phyloP scores from a whole-genome alignment of 2,888 invertebrate genomes.

The Phymatocera aterrima region DNA sequence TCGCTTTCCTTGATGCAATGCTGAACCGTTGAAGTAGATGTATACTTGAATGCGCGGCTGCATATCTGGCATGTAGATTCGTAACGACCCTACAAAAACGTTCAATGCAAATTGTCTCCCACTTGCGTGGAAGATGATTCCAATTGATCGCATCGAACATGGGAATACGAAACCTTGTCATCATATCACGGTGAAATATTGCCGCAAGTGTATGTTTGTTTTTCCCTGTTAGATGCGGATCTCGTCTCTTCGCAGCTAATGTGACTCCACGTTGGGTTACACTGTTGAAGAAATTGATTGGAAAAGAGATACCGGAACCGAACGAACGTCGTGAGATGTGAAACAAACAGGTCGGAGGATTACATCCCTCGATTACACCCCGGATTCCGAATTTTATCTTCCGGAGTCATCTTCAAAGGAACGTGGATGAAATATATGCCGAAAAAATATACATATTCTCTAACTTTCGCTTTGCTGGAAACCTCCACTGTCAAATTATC shows the following conservation, averaged over 20 bases:
- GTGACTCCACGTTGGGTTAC: neutral
- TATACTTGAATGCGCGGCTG: too few relatives aligned
- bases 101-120: neutral
- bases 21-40: neutral
- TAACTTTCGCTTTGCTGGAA: neutral
- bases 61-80: too few relatives aligned
- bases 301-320: neutral
- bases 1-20: neutral
- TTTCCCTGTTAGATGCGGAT: neutral
- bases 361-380: neutral
- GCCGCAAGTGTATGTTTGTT: neutral
- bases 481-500: neutral
- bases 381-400: neutral
- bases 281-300: conserved; percentile 11
- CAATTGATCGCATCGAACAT: neutral
- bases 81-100: neutral
- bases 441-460: neutral
- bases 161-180: neutral
- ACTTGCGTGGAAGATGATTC: neutral
- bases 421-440: neutral
- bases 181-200: neutral
- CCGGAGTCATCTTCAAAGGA: neutral
- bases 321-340: neutral
- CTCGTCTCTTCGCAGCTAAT: neutral
- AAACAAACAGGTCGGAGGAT: neutral